Evolutionary conservation across 23 tunicate genomes (phyloP).

Genomic region (Styela plicata): DNA sequence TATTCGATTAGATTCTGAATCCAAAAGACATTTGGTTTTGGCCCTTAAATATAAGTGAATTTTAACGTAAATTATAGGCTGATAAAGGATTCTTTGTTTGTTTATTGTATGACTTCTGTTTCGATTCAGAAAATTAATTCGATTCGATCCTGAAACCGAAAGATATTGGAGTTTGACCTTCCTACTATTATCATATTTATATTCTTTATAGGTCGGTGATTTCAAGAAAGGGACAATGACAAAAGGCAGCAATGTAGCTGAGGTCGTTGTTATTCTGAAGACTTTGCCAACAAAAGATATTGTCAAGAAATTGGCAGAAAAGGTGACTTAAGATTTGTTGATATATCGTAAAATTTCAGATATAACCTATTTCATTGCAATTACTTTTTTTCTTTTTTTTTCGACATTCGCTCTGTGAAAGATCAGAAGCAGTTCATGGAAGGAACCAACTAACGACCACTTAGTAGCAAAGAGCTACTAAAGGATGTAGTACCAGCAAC

Average conservation of each 20-base stretch:
- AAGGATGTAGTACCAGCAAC: no score
- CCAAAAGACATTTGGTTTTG: no score
- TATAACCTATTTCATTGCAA: no score
- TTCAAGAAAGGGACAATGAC: slow-evolving; percentile 98
- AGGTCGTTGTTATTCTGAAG: slow-evolving; percentile 74
- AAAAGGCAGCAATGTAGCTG: slow-evolving; percentile 72
- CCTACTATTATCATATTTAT: not conserved
- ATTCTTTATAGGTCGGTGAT: slow-evolving; percentile 67
- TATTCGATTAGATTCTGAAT: no score
- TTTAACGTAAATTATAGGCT: not conserved
- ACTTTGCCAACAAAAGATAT: slow-evolving; percentile 91
- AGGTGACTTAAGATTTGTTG: no score
- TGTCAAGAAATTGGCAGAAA: slow-evolving; percentile 64
- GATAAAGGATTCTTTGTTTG: not conserved
- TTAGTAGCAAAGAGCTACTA: no score
- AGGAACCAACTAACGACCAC: no score
- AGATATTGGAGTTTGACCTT: not conserved
- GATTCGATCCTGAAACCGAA: not conserved
- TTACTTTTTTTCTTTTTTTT: no score
- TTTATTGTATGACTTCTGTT: not conserved
- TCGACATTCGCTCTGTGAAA: no score
- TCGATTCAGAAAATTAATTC: not conserved
- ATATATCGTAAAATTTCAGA: no score
- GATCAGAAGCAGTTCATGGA: no score
- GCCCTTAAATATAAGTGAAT: not conserved